Evolutionary conservation across 2,797 vertebrate genomes (phyloP), one percentile per base, ranked within the genome.

Genomic region (Argentina silus): DNA sequence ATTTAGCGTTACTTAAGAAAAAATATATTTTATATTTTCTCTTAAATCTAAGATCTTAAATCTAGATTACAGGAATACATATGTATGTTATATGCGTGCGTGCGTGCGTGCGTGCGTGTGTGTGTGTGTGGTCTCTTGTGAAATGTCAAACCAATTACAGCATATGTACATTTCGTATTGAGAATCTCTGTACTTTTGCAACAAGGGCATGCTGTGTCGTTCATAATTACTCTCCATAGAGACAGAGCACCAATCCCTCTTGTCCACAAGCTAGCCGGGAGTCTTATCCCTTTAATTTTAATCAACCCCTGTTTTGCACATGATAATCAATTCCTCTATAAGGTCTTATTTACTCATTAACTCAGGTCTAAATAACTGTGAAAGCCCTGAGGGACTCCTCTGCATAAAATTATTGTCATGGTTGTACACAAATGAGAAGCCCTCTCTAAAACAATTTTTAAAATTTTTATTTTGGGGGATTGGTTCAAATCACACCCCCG

Each of bases 221-320:
- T 43, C 15, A 21, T 64, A 47, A 19, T 47, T 44, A 64, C 36
- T 63, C 42, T 63, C 61, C 7, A 43, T 63, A 44, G 62, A 45
- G 62, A 64, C 43, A 15, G 10, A 45, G 62, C n/a, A 19, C 62
- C 42, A 64, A 64, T 47, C 62, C 15, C 62, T 19, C 62, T 64
- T 5, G 43, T 44, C 42, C 62, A 19, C 62, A 7, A 45, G 42
- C 44, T 4, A 21, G 17, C 42, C 27, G 8, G 44, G 17, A 64
- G 17, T 44, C 10, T 47, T 47, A 21, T 36, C 9, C 42, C 43
- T 47, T 64, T 64, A 42, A 64, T 64, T 19, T 64, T 14, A 64
- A 64, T 64, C 43, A 64, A 64, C 62, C 42, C 17, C 62, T 45
- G 59, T 27, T 61, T 61, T 61, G 12, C 27, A 61, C 59, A n/a